phyloP scores from a whole-genome alignment of 2,888 invertebrate species.

The Psylliodes chrysocephalus region DNA sequence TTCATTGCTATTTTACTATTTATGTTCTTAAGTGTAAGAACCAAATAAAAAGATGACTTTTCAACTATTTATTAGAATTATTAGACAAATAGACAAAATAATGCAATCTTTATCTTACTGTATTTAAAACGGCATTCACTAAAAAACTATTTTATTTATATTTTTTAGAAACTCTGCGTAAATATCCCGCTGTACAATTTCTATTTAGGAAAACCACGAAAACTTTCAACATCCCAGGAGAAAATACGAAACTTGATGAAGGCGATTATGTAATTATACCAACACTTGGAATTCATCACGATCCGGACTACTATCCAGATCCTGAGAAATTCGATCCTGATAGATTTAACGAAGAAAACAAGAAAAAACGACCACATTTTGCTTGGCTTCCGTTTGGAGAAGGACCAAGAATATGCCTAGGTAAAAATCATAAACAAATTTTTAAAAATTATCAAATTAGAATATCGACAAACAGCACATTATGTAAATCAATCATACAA shows the following conservation, averaged over 20 bases:
- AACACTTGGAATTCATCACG: slow-evolving; percentile 45
- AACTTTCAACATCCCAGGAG: slow-evolving; percentile 54
- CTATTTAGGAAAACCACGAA: slow-evolving; percentile 47
- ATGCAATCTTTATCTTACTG: too few species aligned
- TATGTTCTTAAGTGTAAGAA: too few species aligned
- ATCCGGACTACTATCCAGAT: slow-evolving; percentile 49
- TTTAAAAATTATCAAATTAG: too few species aligned
- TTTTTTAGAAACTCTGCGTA: slow-evolving; percentile 60
- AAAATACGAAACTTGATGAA: slow-evolving; percentile 54
- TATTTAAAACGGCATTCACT: too few species aligned
- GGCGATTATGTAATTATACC: slow-evolving; percentile 58
- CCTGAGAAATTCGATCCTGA: slow-evolving; percentile 51
- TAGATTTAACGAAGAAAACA: slow-evolving; percentile 47
- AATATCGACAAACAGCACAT: too few species aligned
- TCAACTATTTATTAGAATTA: too few species aligned
- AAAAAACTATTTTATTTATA: too few species aligned
- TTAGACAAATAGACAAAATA: too few species aligned
- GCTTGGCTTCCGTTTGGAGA: slow-evolving; percentile 58
- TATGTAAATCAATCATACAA: too few species aligned
- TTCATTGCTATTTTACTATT: background rate
- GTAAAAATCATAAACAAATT: slow-evolving; percentile 49
- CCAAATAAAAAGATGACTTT: too few species aligned
- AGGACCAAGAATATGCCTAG: slow-evolving; percentile 60
- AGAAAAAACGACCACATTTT: slow-evolving; percentile 36
- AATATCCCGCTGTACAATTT: slow-evolving; percentile 55